These are phyloP conservation scores for Electrophaes corylata DNA, from an alignment of 2,888 invertebrate genomes.

Conservation along the genomic window DNA sequence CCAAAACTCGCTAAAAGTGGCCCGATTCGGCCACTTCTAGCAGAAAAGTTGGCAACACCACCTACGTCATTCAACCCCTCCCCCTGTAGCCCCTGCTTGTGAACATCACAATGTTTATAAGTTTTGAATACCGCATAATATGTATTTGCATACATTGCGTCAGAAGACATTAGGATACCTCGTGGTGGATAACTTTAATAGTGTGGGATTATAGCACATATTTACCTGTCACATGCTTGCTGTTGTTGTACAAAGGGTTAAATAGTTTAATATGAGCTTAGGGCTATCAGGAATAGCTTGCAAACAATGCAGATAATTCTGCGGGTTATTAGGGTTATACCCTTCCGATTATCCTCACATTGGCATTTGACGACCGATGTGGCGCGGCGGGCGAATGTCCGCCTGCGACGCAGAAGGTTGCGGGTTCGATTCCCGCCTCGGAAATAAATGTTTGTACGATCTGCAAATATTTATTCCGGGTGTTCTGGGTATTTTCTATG, in stretches of 20 bases:
- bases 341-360: too few relatives aligned
- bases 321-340: background rate
- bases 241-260: background rate
- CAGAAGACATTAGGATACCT: conserved; percentile 13
- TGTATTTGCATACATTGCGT: conserved; percentile 19
- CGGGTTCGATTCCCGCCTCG: too few relatives aligned
- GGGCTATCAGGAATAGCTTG: background rate
- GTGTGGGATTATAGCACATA: background rate
- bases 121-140: conserved; percentile 4
- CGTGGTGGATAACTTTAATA: conserved; percentile 2
- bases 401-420: too few relatives aligned
- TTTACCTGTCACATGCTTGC: conserved; percentile 2
- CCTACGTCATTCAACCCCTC: conserved; percentile 13
- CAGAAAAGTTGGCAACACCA: conserved; percentile 16
- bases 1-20: background rate
- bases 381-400: too few relatives aligned
- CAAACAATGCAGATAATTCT: background rate
- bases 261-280: background rate
- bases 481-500: too few relatives aligned
- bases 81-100: background rate
- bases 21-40: conserved; percentile 2
- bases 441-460: too few relatives aligned
- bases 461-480: too few relatives aligned
- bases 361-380: too few relatives aligned
- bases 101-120: conserved; percentile 20